Evolutionary conservation across 1,140 invertebrate species (phyloP), one percentile per base, ranked within the genome.

Genomic region (Sitobion miscanthi): DNA sequence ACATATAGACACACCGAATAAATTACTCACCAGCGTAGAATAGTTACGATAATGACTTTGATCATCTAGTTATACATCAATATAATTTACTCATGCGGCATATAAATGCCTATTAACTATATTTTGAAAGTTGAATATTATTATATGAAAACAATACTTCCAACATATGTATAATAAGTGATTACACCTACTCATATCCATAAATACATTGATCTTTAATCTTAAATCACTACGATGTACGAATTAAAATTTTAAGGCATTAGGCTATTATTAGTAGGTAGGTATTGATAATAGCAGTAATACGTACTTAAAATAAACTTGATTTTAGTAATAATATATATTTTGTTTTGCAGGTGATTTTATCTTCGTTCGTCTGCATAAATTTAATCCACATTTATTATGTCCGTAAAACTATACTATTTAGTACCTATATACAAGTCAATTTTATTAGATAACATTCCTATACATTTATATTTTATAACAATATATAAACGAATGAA

Each of bases 131-230:
- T 77, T 77, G 62, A 77, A 77, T n/a, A 77, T 77, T 35, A 77
- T n/a, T n/a, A 52, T n/a, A 52, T 77, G 14, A 77, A 77, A 77
- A 35, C 14, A 77, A n/a, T 77, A 77, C 30, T 77, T 14, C 5
- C 62, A 17, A n/a, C 30, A 17, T 17, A 38, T 38, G 1, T 38
- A 77, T 77, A 35, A 77, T n/a, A 17, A 77, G 4, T 77, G n/a
- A 77, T n/a, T n/a, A 3, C 5, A 6, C 62, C 11, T 77, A 77
- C 14, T 77, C 14, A n/a, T 77, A 77, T n/a, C n/a, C n/a, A n/a
- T 77, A 77, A 77, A 77, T 77, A n/a, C 62, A 77, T 77, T 77
- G 62, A 77, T n/a, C 62, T 77, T 77, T 77, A 69, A n/a, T 77
- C 30, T 77, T 77, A n/a, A 20, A 77, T n/a, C 14, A 69, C 30